phyloP scores from a whole-genome alignment of 2,113 vertebrate genomes.

The Dipodomys ordii region DNA sequence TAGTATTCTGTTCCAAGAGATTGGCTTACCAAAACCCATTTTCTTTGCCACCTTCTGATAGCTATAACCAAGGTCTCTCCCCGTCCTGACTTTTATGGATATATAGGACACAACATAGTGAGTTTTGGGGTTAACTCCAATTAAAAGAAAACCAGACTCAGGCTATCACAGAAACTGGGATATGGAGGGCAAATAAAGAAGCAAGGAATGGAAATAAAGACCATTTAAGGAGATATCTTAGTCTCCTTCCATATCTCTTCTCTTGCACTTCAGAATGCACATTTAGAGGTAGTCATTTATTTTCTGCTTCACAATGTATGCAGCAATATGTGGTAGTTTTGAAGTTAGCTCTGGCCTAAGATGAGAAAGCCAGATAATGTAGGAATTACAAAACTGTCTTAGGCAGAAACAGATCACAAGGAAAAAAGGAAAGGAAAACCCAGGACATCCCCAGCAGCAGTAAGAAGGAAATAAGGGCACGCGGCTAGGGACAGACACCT shows the following conservation, averaged over 20 bases:
- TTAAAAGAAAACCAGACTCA: slow-evolving; percentile 24
- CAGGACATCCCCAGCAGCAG: neutral
- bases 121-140: slow-evolving; percentile 25
- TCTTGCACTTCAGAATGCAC: neutral
- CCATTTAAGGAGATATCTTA: neutral
- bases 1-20: slow-evolving; percentile 2
- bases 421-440: neutral
- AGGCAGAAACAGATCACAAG: neutral
- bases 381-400: neutral
- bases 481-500: neutral
- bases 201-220: neutral
- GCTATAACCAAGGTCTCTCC: neutral
- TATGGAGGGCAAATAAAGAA: neutral
- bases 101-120: neutral
- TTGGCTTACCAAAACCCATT: slow-evolving; percentile 32
- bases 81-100: neutral
- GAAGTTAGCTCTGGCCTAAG: neutral
- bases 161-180: neutral
- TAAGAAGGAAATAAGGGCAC: neutral
- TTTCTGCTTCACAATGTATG: neutral
- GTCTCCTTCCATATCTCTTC: neutral
- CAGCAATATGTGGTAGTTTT: neutral
- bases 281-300: neutral
- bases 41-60: neutral
- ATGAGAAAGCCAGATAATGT: neutral